A percentile compares a stretch with the other conserved stretches of the same genome.
phyloP scores from a whole-genome alignment of 30 jellyfish, hydroid and myxozoan species.

The Aurelia sp. region DNA sequence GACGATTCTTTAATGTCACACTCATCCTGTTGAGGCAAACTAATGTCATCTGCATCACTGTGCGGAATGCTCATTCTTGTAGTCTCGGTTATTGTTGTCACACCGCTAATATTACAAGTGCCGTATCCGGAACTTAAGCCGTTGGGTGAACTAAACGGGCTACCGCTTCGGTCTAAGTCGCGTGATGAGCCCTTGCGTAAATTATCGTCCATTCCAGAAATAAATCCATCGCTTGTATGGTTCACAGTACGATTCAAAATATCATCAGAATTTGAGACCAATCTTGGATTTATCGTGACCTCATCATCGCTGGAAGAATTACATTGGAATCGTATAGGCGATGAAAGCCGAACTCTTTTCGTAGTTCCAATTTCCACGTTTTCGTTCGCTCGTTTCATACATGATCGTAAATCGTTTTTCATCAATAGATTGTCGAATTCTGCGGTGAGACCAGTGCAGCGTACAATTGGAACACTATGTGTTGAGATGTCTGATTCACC shows the following conservation, averaged over 20 bases:
- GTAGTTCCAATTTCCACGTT: not conserved
- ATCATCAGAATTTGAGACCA: slow-evolving; percentile 22
- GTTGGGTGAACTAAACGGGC: slow-evolving; percentile 44
- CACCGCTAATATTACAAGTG: slow-evolving; percentile 84
- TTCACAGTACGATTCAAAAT: not conserved
- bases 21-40: slow-evolving; percentile 14
- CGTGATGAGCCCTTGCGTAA: not conserved
- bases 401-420: slow-evolving; percentile 27
- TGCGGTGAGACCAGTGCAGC: slow-evolving; percentile 53
- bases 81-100: slow-evolving; percentile 75
- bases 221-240: not conserved
- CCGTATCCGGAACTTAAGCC: slow-evolving; percentile 40
- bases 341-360: slow-evolving; percentile 52
- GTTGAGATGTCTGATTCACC: slow-evolving; percentile 23
- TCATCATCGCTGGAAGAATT: slow-evolving; percentile 59
- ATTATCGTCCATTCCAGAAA: not conserved
- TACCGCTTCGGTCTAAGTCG: not conserved
- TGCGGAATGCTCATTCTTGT: slow-evolving; percentile 69
- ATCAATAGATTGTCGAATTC: slow-evolving; percentile 40
- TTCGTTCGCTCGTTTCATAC: slow-evolving; percentile 15
- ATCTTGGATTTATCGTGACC: slow-evolving; percentile 45
- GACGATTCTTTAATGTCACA: slow-evolving; percentile 9
- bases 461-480: not conserved
- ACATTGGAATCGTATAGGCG: slow-evolving; percentile 21
- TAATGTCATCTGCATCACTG: slow-evolving; percentile 11